Conservation (phyloP, 2,888 invertebrate species). For the Diarsia dahlii region DNA sequence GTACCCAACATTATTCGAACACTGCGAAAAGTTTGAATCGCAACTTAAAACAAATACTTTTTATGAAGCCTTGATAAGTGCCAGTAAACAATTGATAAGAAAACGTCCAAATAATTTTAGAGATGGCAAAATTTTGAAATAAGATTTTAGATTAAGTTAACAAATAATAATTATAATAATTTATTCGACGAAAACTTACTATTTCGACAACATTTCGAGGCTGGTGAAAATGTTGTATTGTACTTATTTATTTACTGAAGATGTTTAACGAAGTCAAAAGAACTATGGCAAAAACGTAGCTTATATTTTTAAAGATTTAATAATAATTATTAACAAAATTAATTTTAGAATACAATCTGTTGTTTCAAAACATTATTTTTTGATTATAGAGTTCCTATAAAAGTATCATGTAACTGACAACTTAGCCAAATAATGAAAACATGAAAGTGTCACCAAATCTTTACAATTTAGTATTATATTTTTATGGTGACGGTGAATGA, state of each 20-base stretch:
- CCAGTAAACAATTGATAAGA: conserved; percentile 89
- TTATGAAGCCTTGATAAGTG: conserved; percentile 92
- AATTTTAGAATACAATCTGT: background rate
- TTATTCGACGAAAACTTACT: background rate
- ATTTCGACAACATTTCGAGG: background rate
- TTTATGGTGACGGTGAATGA: conserved; percentile 29
- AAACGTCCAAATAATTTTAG: conserved; percentile 81
- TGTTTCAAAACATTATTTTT: background rate
- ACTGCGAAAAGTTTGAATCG: conserved; percentile 92
- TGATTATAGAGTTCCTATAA: background rate
- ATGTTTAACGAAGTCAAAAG: background rate
- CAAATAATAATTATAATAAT: background rate
- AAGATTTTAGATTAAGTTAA: background rate
- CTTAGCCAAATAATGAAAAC: background rate
- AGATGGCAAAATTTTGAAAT: conserved; percentile 62
- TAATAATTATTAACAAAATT: background rate
- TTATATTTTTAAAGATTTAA: background rate
- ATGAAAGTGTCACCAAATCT: background rate
- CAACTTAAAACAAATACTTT: conserved; percentile 88
- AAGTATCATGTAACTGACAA: background rate
- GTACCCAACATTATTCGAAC: conserved; percentile 91
- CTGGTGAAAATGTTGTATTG: background rate
- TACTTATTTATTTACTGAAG: conserved; percentile 10
- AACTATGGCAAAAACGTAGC: background rate
- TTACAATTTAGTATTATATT: background rate